These are phyloP conservation scores for Syngnathus floridae DNA, from an alignment of 2,113 vertebrate species.

Conservation along the genomic window DNA sequence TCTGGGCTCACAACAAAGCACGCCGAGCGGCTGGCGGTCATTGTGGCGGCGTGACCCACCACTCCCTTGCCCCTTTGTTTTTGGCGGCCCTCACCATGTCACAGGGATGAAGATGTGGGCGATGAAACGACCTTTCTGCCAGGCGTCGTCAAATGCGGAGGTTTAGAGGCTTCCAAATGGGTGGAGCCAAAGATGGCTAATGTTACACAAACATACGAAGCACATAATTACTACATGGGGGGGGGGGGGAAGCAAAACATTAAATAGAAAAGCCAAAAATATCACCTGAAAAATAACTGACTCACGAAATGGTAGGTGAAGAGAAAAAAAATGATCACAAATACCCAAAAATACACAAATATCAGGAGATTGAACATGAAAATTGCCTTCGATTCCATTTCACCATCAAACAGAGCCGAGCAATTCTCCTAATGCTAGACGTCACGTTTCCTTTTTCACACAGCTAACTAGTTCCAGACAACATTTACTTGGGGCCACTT, in stretches of 20 bases:
- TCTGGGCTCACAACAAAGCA: conserved; percentile 69
- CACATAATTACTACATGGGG: no score
- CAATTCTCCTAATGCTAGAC: neutral
- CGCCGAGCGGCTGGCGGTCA: conserved; percentile 47
- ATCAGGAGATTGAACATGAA: neutral
- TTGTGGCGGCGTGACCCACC: conserved; percentile 61
- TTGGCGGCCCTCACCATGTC: conserved; percentile 30
- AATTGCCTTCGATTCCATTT: neutral
- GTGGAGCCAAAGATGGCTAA: neutral
- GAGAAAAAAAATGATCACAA: no score
- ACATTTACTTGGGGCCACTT: neutral
- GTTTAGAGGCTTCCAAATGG: neutral
- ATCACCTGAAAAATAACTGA: no score
- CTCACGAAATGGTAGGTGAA: no score
- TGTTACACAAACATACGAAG: no score
- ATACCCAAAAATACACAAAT: neutral
- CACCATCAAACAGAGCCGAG: neutral
- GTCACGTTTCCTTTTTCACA: neutral
- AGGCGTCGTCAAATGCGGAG: conserved; percentile 24
- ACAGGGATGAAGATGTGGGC: conserved; percentile 45
- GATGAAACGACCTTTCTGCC: conserved; percentile 44
- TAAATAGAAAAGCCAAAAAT: no score
- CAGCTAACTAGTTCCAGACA: neutral
- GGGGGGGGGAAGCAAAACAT: no score
- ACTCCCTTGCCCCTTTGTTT: conserved; percentile 46